Base-by-base conservation (phyloP, 2,888 invertebrate genomes). In the Drosophila neotestacea region DNA sequence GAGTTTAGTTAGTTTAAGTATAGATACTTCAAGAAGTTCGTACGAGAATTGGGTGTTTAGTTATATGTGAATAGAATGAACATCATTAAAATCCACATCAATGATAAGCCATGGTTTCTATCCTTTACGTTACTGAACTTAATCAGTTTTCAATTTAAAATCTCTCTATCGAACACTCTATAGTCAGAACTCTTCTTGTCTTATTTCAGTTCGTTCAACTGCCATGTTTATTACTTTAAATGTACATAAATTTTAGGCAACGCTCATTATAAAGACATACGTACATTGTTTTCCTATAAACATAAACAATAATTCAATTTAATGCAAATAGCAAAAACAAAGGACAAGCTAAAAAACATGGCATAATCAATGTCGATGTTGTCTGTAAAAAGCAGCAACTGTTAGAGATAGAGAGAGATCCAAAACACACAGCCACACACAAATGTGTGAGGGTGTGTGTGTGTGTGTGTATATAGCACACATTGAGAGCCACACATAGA, bases 251-350 rank as follows among this genome's bases (percentile, higher is more conserved):
- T 70, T 70, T 50, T 47, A 52, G 27, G 55, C 59, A 70, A 72
- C 64, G 64, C 76, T 80, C 71, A 85, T 85, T 85, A 87, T 82
- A 87, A 87, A 63, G 48, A 60, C 72, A 87, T 87, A 75, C 68
- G 51, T 51, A 73, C 80, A 88, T 86, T 84, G 72, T 88, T 86
- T 86, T 73, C 69, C 88, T 62, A 86, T 86, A 86, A 86, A 76
- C 84, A 88, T 80, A 77, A 86, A 73, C 84, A 80, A 86, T 86
- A 86, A 86, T 86, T 88, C 82, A 86, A 88, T 84, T 88, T 79
- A 79, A 82, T 82, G 71, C 68, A 73, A 71, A 76, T 60, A 68
- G 69, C 48, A 73, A 65, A 75, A 63, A 64, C 47, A 67, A 67
- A 65, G 65, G 61, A 67, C 60, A 46, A 50, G 46, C 59, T 22